Base-by-base conservation (phyloP, 2,113 vertebrate species). In the Nesogale talazaci region DNA sequence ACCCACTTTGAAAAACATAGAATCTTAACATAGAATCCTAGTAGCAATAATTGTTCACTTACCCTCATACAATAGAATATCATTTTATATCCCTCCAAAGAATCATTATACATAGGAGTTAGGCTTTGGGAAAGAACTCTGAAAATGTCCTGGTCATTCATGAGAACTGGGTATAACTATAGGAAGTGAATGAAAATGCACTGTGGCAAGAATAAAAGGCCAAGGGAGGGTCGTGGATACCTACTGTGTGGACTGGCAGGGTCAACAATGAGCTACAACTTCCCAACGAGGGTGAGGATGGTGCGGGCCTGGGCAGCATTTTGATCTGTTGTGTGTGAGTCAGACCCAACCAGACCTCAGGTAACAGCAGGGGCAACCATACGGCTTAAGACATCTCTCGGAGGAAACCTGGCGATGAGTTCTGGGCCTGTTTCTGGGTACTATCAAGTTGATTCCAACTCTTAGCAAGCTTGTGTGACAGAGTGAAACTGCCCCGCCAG, bases 121-220 rank as follows among this genome's bases (percentile, higher is more conserved):
- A 74, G 17, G 29, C 42, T 40, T 0, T 40, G 16, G 74, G 75
- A 61, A 92, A 83, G 52, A 63, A n/a, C 38, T 90, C 78, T 70
- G 38, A 88, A 94, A 52, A 89, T 46, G 83, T 61, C 72, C 82
- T 78, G 57, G 38, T 57, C 72, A 88, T 74, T 57, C 72, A 88
- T 74, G 80, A 90, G 69, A 91, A 70, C 5, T 46, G 9, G 7
- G 59, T 57, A 52, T 77, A 91, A 46, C 25, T 27, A 52, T 80
- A 89, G 56, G 14, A 84, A 65, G 29, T 69, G n/a, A 88, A 46
- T 46, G 23, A 82, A 76, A 63, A 79, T 42, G 34, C 36, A 70
- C 22, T 52, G 31, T 74, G 67, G 9, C 42, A 59, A 38, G 38
- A 67, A 78, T 36, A 4, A 34, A 82, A 76, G 34, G 25, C 11